phyloP scores from a whole-genome alignment of 1,140 invertebrate genomes.

The Drosophila kurseongensis region DNA sequence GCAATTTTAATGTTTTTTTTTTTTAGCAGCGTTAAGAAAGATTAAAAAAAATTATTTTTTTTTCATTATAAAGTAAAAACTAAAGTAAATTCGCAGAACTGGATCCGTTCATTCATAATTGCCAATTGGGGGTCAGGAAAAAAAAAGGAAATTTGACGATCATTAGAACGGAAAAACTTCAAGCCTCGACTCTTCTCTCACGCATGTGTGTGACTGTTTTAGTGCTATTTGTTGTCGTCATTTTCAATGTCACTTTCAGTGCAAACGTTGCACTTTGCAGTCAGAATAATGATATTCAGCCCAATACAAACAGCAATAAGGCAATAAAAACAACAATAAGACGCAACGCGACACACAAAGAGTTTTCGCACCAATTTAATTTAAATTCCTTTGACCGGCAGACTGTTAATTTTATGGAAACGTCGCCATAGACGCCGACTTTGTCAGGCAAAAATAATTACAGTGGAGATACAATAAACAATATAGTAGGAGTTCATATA shows the following conservation, averaged over 20 bases:
- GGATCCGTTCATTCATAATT: not conserved
- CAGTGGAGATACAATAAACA: not conserved
- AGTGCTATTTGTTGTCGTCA: constrained; percentile 16
- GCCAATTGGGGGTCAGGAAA: not conserved
- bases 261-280: constrained; percentile 46
- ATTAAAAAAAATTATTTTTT: no score
- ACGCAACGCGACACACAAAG: constrained; percentile 38
- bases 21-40: no score
- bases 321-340: constrained; percentile 1
- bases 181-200: not conserved
- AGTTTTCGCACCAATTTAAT: constrained; percentile 65
- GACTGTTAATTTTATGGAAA: constrained; percentile 44
- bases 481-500: no score
- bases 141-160: not conserved
- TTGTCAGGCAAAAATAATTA: not conserved
- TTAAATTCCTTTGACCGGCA: constrained; percentile 64
- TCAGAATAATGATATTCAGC: constrained; percentile 26
- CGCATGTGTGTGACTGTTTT: not conserved
- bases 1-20: no score
- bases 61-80: no score
- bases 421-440: constrained; percentile 28
- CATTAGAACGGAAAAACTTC: not conserved
- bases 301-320: constrained; percentile 1
- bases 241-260: constrained; percentile 43
- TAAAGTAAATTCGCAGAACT: no score